These are phyloP conservation scores for Marmota monax DNA, from an alignment of 2,113 vertebrate species.

Conservation along the genomic window DNA sequence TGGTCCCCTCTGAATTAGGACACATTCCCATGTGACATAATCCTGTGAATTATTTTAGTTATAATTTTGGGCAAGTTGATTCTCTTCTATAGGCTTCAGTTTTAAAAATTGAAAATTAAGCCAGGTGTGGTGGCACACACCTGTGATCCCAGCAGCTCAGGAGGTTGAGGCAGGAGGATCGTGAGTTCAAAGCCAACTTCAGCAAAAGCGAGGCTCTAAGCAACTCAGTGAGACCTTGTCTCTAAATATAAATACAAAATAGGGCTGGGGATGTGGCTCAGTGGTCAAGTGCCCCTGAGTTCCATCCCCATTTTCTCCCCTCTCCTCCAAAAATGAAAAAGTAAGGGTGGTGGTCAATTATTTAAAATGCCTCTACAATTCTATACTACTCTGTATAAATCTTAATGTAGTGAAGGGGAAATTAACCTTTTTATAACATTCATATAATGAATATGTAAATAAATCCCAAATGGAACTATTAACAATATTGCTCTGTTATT, in stretches of 20 bases:
- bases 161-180: too few relatives aligned
- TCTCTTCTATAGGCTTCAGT: background rate
- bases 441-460: conserved; percentile 31
- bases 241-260: too few relatives aligned
- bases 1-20: background rate
- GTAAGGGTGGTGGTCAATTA: background rate
- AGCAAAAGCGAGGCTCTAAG: too few relatives aligned
- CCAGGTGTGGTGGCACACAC: too few relatives aligned
- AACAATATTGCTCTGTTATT: background rate
- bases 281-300: too few relatives aligned
- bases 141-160: too few relatives aligned
- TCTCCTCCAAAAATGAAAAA: background rate
- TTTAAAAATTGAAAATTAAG: conserved; percentile 30
- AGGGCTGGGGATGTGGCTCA: too few relatives aligned
- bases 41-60: background rate
- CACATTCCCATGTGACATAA: background rate
- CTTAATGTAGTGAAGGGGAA: background rate
- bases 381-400: background rate
- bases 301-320: too few relatives aligned
- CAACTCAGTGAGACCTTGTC: too few relatives aligned
- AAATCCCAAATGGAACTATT: conserved; percentile 5
- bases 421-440: background rate
- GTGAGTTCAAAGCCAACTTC: too few relatives aligned
- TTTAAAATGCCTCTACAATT: background rate
- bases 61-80: background rate